These are phyloP conservation scores for Columba janthina DNA, from an alignment of 2,113 vertebrate genomes.

Conservation along the genomic window DNA sequence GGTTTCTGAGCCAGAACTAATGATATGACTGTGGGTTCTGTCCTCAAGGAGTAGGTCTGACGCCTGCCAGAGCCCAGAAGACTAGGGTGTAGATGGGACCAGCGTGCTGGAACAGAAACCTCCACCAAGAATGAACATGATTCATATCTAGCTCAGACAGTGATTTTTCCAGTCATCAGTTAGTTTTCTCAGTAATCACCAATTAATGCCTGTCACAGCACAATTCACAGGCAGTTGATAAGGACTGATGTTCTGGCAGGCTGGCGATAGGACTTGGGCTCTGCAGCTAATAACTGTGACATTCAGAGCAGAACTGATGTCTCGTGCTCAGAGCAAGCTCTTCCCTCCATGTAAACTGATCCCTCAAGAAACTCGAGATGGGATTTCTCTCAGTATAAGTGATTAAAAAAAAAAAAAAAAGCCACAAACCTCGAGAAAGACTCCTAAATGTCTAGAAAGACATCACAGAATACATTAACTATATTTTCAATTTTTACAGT, in stretches of 20 bases:
- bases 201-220: conserved; percentile 41
- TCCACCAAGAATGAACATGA: not conserved
- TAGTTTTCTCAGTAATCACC: conserved; percentile 20
- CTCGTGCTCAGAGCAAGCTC: not conserved
- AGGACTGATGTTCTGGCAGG: conserved; percentile 16
- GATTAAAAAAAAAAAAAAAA: conserved; percentile 33
- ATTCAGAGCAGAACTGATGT: conserved; percentile 52
- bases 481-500: conserved; percentile 3
- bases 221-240: not conserved
- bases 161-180: not conserved
- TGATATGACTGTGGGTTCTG: accelerated
- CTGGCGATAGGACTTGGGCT: not conserved
- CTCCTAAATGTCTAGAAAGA: not conserved
- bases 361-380: not conserved
- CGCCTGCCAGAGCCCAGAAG: not conserved
- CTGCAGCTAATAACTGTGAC: conserved; percentile 1
- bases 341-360: not conserved
- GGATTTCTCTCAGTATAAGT: not conserved
- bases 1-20: not conserved
- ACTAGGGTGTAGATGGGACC: not conserved
- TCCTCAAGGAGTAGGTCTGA: not conserved
- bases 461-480: not conserved
- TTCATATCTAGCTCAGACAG: not conserved
- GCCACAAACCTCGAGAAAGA: not conserved
- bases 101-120: not conserved